These are phyloP conservation scores for Cenopis cana DNA, from an alignment of 2,888 invertebrate species.

Conservation along the genomic window DNA sequence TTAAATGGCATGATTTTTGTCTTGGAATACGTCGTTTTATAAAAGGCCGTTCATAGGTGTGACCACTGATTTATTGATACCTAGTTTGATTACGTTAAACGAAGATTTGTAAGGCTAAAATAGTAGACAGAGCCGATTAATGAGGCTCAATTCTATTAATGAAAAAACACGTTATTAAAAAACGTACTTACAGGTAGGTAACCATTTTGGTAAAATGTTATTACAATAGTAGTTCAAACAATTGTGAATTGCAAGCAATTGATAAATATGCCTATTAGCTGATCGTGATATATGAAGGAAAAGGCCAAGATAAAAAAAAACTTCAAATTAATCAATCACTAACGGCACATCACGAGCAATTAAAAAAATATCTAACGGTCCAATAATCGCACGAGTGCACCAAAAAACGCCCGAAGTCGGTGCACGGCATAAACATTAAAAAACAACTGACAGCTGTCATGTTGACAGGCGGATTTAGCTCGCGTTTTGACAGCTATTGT, in stretches of 20 bases:
- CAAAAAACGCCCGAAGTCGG: slow-evolving; percentile 47
- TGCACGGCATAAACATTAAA: slow-evolving; percentile 22
- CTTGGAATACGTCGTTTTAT: background rate
- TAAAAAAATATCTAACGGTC: slow-evolving; percentile 37
- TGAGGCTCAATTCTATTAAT: background rate
- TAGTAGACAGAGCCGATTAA: background rate
- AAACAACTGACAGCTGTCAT: slow-evolving; percentile 65
- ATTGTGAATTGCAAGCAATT: no score
- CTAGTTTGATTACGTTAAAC: slow-evolving; percentile 10
- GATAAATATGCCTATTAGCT: no score
- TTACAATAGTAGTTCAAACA: no score
- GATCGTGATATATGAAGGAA: background rate
- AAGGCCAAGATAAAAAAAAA: background rate
- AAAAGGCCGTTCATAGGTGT: slow-evolving; percentile 16
- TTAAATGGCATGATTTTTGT: background rate
- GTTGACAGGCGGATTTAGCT: slow-evolving; percentile 59
- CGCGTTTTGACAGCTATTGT: slow-evolving; percentile 63
- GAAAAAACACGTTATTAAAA: no score
- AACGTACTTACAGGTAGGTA: no score
- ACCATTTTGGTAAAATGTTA: no score
- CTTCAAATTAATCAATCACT: slow-evolving; percentile 16
- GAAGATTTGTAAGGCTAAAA: slow-evolving; percentile 20
- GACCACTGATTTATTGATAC: slow-evolving; percentile 38
- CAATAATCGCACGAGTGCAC: slow-evolving; percentile 38
- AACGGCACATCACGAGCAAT: slow-evolving; percentile 12